A percentile compares a stretch with the other conserved stretches of the same genome.
Conservation (phyloP, 1,140 invertebrate species). For the Papilio xuthus region DNA sequence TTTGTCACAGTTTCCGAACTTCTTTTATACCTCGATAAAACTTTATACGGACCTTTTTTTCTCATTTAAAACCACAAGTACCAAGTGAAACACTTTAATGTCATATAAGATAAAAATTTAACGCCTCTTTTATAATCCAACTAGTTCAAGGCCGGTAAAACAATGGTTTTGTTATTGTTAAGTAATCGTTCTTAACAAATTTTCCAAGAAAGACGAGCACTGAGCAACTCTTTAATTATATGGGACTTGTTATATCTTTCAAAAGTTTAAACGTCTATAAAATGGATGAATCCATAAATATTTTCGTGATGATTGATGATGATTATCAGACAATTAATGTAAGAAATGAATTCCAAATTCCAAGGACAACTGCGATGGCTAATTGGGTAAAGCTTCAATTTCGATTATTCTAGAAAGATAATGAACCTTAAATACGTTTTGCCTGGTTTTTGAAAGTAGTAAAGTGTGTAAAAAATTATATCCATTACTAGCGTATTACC, state of each 20-base stretch:
- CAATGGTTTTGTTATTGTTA: slow-evolving; percentile 19
- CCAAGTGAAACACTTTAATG: not conserved
- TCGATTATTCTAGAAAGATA: not conserved
- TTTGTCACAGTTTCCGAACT: too few relatives aligned
- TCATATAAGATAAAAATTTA: not conserved
- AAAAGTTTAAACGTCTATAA: not conserved
- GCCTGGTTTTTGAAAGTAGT: not conserved
- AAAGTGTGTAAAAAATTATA: too few relatives aligned
- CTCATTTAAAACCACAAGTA: too few relatives aligned
- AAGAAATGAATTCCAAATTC: not conserved
- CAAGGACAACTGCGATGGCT: too few relatives aligned
- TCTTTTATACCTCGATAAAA: too few relatives aligned
- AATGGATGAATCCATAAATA: not conserved
- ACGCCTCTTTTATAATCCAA: not conserved
- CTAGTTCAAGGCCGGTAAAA: not conserved
- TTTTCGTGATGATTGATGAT: not conserved
- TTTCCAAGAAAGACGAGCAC: slow-evolving; percentile 55
- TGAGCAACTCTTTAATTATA: slow-evolving; percentile 48
- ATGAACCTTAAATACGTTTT: not conserved
- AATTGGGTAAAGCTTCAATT: too few relatives aligned
- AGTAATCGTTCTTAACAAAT: slow-evolving; percentile 17
- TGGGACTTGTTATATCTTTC: not conserved
- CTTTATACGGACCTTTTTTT: too few relatives aligned
- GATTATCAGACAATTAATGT: not conserved
- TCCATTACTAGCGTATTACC: too few relatives aligned